These are phyloP conservation scores for Automeris io DNA, from an alignment of 2,888 invertebrate species.

Conservation along the genomic window DNA sequence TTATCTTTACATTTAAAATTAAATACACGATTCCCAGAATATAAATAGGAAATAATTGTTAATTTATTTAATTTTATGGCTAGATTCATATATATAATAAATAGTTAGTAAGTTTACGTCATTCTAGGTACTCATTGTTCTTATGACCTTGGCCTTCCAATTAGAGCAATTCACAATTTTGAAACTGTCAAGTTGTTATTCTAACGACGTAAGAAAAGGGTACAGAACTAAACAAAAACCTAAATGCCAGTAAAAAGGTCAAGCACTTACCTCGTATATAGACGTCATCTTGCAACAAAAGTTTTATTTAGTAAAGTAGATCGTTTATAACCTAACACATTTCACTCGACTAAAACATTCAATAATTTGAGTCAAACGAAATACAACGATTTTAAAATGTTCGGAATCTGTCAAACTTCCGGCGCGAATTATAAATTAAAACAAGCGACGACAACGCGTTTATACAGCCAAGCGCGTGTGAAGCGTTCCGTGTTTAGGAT, in stretches of 20 bases:
- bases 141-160: background rate
- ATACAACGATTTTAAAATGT: constrained; percentile 12
- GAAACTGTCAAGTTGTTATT: background rate
- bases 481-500: constrained; percentile 67
- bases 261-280: constrained; percentile 70
- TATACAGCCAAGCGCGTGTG: constrained; percentile 66
- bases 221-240: constrained; percentile 41
- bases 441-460: constrained; percentile 39
- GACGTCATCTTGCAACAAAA: constrained; percentile 57
- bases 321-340: constrained; percentile 59
- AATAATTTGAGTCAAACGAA: constrained; percentile 5
- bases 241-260: constrained; percentile 64
- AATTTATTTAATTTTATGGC: no score
- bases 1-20: no score
- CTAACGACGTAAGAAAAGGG: background rate
- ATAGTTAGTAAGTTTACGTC: no score
- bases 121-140: background rate
- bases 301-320: constrained; percentile 46
- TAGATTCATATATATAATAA: no score
- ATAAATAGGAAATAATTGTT: no score
- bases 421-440: constrained; percentile 40
- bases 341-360: constrained; percentile 30
- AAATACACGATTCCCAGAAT: no score
- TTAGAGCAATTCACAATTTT: background rate
- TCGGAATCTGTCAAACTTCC: constrained; percentile 48